These are phyloP conservation scores for Chloromyia formosa DNA, from an alignment of 2,888 invertebrate species.

Conservation along the genomic window DNA sequence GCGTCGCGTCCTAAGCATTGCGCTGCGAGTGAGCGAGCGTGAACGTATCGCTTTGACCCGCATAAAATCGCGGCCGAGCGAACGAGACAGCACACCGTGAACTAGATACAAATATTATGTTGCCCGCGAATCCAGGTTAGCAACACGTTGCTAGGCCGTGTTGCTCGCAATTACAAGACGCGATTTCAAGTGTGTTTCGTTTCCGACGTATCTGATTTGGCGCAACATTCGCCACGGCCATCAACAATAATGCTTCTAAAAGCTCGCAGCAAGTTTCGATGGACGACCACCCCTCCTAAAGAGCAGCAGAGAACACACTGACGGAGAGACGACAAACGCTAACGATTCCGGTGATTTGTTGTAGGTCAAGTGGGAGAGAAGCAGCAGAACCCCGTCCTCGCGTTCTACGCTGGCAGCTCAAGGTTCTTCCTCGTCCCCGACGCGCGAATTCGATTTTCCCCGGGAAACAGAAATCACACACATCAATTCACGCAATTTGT, in stretches of 20 bases:
- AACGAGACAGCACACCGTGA: conserved; percentile 19
- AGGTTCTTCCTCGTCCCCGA: conserved; percentile 7
- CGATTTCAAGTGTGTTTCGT: not conserved
- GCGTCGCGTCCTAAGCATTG: no score
- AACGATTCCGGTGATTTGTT: conserved; percentile 6
- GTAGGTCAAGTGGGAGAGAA: conserved; percentile 19
- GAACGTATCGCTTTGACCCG: not conserved
- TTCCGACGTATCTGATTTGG: conserved; percentile 3
- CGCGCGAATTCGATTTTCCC: no score
- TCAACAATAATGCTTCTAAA: not conserved
- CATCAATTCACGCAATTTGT: no score
- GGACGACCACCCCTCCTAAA: not conserved
- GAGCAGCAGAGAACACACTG: not conserved
- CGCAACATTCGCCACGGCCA: no score
- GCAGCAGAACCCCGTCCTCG: not conserved
- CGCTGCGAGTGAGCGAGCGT: no score
- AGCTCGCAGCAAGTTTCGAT: not conserved
- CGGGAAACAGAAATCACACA: no score
- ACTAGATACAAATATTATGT: conserved; percentile 27
- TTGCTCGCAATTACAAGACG: not conserved
- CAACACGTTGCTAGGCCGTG: conserved; percentile 19
- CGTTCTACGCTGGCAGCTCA: not conserved
- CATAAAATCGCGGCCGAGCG: not conserved
- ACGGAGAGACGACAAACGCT: no score
- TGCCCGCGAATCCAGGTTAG: conserved; percentile 29